phyloP scores from a whole-genome alignment of 2,797 vertebrate genomes.

The Poeciliopsis turneri region DNA sequence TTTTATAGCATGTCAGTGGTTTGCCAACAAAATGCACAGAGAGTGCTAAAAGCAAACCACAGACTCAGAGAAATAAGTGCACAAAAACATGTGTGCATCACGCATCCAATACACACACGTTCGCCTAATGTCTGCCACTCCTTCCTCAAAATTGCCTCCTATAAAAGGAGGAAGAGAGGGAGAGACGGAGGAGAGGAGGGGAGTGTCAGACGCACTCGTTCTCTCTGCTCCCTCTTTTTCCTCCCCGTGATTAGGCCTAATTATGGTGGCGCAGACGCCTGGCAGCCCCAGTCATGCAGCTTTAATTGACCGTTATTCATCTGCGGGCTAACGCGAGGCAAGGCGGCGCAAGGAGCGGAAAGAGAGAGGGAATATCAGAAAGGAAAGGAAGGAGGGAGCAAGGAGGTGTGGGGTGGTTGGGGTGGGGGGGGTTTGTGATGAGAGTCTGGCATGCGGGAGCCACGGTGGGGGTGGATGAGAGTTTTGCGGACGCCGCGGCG shows the following conservation, averaged over 20 bases:
- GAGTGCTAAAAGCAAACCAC: conserved; percentile 38
- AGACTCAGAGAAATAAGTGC: conserved; percentile 10
- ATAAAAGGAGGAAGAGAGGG: conserved; percentile 76
- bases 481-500: conserved; percentile 80
- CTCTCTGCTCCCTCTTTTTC: conserved; percentile 43
- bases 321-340: conserved; percentile 82
- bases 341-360: conserved; percentile 58
- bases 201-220: conserved; percentile 73
- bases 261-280: conserved; percentile 93
- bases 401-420: neutral
- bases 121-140: conserved; percentile 77
- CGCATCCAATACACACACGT: conserved; percentile 40
- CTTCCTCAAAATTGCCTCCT: conserved; percentile 87
- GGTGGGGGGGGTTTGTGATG: conserved; percentile 10
- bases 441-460: conserved; percentile 60
- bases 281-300: conserved; percentile 90
- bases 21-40: conserved; percentile 60
- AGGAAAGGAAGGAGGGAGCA: neutral
- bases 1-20: conserved; percentile 65
- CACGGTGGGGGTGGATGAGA: conserved; percentile 74
- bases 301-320: conserved; percentile 98
- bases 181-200: conserved; percentile 69
- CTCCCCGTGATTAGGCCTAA: conserved; percentile 95
- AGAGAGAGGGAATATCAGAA: conserved; percentile 58
- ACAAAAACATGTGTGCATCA: conserved; percentile 11